Conservation (phyloP, 2,113 vertebrate genomes). For the Toxostoma redivivum region DNA sequence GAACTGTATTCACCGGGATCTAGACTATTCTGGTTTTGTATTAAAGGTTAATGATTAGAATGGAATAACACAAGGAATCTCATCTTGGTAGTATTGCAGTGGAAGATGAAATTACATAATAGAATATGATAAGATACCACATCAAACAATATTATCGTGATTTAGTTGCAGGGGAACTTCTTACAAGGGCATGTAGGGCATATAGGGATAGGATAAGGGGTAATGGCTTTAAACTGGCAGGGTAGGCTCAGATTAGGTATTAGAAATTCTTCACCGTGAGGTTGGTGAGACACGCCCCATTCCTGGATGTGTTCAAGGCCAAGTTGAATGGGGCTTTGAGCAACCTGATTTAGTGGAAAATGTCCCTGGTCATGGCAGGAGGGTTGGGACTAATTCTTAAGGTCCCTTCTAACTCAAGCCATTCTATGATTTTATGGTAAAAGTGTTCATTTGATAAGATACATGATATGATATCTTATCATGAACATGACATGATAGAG, state of each 20-base stretch:
- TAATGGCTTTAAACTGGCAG: not conserved
- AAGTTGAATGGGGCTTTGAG: not conserved
- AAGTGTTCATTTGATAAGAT: not conserved
- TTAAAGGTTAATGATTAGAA: not conserved
- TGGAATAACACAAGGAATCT: not conserved
- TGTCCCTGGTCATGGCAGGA: not conserved
- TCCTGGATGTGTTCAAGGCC: not conserved
- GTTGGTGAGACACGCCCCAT: accelerated
- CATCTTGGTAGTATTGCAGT: not conserved
- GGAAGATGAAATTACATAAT: not conserved
- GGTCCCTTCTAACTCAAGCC: not conserved
- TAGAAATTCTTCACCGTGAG: not conserved
- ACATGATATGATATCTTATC: not conserved
- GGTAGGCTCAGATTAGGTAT: not conserved
- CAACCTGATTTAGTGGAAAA: not conserved
- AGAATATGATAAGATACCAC: not conserved
- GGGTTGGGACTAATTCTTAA: not conserved
- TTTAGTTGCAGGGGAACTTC: not conserved
- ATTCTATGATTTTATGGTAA: not conserved
- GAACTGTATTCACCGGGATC: not conserved
- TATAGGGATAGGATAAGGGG: not conserved
- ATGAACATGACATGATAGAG: not conserved
- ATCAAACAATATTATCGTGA: not conserved
- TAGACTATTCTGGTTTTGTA: not conserved
- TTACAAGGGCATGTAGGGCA: not conserved